Evolutionary conservation across 2,113 vertebrate genomes (phyloP).

Genomic region (Phocoena sinus): DNA sequence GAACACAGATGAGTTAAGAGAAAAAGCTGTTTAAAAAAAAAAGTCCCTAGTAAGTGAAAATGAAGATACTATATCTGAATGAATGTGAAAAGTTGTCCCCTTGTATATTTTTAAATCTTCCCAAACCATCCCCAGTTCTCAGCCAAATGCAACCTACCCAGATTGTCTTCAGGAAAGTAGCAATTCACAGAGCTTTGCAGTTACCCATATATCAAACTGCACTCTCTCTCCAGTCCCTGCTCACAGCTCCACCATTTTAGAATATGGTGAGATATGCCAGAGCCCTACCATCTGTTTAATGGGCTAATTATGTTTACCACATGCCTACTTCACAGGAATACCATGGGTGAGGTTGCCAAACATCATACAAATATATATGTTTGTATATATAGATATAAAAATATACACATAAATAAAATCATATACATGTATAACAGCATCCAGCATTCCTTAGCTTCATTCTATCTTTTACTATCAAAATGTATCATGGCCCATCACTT

Average conservation of each 20-base stretch:
- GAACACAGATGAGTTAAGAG: conserved; percentile 69
- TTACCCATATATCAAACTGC: conserved; percentile 55
- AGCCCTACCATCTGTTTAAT: conserved; percentile 76
- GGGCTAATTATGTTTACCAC: conserved; percentile 76
- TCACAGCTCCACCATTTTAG: conserved; percentile 73
- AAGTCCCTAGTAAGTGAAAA: conserved; percentile 71
- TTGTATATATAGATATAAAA: conserved; percentile 72
- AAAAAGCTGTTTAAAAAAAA: conserved; percentile 66
- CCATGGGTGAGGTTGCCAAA: conserved; percentile 69
- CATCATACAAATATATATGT: conserved; percentile 76
- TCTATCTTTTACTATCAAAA: conserved; percentile 25
- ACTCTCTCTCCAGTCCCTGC: conserved; percentile 57
- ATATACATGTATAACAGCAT: conserved; percentile 60
- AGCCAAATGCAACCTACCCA: conserved; percentile 70
- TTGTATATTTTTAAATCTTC: conserved; percentile 75
- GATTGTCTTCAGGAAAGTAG: conserved; percentile 71
- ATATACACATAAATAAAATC: conserved; percentile 73
- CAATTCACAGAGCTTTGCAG: conserved; percentile 70
- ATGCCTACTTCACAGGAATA: conserved; percentile 73
- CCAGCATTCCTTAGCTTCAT: conserved; percentile 46
- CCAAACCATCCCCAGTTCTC: conserved; percentile 66
- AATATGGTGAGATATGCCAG: conserved; percentile 71
- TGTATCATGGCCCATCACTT: background rate
- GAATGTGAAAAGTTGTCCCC: conserved; percentile 72
- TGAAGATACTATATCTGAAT: conserved; percentile 73